Evolutionary conservation across 2,113 vertebrate genomes (phyloP).

Genomic region (Tenrec ecaudatus): DNA sequence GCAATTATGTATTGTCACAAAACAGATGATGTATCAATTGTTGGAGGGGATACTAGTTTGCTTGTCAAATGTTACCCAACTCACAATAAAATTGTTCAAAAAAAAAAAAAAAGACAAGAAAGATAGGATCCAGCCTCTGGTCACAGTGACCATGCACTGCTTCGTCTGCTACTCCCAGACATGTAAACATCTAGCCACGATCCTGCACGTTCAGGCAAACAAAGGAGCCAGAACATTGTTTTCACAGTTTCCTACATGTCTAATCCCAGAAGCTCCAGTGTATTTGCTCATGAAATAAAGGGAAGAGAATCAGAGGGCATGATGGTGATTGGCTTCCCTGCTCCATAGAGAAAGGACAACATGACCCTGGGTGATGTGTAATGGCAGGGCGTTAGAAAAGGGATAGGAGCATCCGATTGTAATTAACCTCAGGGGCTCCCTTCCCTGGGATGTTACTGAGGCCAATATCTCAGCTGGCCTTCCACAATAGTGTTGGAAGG

Average conservation of each 20-base stretch:
- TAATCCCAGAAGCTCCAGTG: conserved; percentile 33
- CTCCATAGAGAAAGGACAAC: conserved; percentile 30
- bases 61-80: neutral
- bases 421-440: conserved; percentile 60
- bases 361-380: neutral
- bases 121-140: neutral
- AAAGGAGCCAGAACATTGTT: conserved; percentile 31
- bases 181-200: neutral
- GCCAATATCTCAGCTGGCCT: conserved; percentile 15
- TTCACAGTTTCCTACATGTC: conserved; percentile 29
- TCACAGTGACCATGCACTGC: neutral
- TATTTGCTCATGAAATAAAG: conserved; percentile 70
- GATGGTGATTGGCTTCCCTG: conserved; percentile 23
- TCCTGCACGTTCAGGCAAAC: conserved; percentile 12
- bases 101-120: neutral
- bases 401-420: neutral
- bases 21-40: neutral
- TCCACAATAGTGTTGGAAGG: conserved; percentile 24
- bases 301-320: conserved; percentile 43
- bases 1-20: neutral
- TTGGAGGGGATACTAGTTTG: neutral
- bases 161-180: conserved; percentile 7
- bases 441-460: neutral
- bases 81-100: neutral
- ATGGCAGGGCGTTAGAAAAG: conserved; percentile 16